Evolutionary conservation across 2,797 vertebrate species (phyloP).

Genomic region (Schizopygopsis pylzovi): DNA sequence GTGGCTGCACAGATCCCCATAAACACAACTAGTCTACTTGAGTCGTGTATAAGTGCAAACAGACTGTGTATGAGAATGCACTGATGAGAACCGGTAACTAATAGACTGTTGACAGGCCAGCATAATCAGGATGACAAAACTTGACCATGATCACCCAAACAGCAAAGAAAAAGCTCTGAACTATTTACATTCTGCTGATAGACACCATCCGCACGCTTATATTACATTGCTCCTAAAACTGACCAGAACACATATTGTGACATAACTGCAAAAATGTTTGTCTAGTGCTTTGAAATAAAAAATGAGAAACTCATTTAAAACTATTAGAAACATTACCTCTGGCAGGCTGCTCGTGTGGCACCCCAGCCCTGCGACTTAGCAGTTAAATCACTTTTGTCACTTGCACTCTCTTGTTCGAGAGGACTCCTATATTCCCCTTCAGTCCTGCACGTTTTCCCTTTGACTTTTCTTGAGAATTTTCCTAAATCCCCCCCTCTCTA

Average conservation of each 20-base stretch:
- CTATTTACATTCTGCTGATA: slow-evolving; percentile 1
- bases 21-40: slow-evolving; percentile 36
- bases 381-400: slow-evolving; percentile 37
- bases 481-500: slow-evolving; percentile 46
- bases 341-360: slow-evolving; percentile 62
- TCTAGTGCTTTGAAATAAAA: background rate
- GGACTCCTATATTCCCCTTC: slow-evolving; percentile 22
- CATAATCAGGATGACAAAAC: slow-evolving; percentile 2
- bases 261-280: background rate
- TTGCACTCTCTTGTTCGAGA: slow-evolving; percentile 21
- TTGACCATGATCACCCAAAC: slow-evolving; percentile 11
- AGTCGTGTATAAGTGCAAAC: slow-evolving; percentile 34
- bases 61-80: slow-evolving; percentile 9
- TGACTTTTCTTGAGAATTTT: slow-evolving; percentile 43
- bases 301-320: background rate
- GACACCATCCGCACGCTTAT: background rate
- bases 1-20: slow-evolving; percentile 41
- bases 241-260: slow-evolving; percentile 15
- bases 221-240: background rate
- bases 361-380: slow-evolving; percentile 52
- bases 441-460: slow-evolving; percentile 33
- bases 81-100: background rate
- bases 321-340: slow-evolving; percentile 50
- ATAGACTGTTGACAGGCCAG: slow-evolving; percentile 21
- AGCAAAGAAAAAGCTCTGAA: slow-evolving; percentile 14